phyloP scores from a whole-genome alignment of 2,888 invertebrate species.

The Glyphotaelius pellucidus region DNA sequence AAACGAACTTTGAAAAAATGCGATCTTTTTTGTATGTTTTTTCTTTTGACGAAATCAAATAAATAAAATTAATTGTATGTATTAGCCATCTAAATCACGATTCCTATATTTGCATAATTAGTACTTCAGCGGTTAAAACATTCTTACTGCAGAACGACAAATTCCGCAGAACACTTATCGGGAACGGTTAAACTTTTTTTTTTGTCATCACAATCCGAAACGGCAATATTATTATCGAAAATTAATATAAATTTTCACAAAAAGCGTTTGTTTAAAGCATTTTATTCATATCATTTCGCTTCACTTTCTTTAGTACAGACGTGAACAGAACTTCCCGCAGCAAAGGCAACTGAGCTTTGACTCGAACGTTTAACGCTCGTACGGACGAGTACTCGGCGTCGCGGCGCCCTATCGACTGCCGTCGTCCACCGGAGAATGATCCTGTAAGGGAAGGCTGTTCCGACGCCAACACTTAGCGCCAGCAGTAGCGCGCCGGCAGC shows the following conservation, averaged over 20 bases:
- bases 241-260: not conserved
- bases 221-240: not conserved
- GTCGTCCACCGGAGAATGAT: conserved; percentile 46
- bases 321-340: not conserved
- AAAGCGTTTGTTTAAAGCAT: not conserved
- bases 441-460: conserved; percentile 32
- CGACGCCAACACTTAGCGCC: conserved; percentile 12
- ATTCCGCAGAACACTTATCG: conserved; percentile 17
- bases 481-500: not conserved
- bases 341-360: conserved; percentile 30
- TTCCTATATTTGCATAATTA: too few species aligned
- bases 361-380: not conserved
- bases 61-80: too few species aligned
- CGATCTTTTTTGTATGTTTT: not conserved
- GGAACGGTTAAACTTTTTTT: not conserved
- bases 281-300: not conserved
- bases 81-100: not conserved
- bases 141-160: conserved; percentile 14
- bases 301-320: not conserved
- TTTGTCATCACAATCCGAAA: not conserved
- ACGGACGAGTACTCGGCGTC: conserved; percentile 54
- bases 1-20: not conserved
- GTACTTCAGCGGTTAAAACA: not conserved
- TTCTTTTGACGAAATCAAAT: too few species aligned
- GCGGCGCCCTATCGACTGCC: conserved; percentile 64